Base-by-base conservation (phyloP, 1,140 invertebrate genomes). In the Pseudoatta argentina region DNA sequence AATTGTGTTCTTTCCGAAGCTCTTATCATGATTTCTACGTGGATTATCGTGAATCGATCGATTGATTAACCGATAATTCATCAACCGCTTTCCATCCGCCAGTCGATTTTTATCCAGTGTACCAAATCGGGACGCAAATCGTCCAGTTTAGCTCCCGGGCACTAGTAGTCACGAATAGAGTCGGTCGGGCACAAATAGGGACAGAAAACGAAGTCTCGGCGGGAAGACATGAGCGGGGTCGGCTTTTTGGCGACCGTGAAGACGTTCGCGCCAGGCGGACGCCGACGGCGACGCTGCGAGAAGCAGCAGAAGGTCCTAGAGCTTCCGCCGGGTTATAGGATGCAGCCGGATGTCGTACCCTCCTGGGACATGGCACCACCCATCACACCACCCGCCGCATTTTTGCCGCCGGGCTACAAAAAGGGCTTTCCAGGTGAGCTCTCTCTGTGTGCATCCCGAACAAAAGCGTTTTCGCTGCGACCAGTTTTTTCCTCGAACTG, bases 351-450 rank as follows among this genome's bases (percentile, higher is more conserved):
- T 76, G 95, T 96, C 51, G 96, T 97, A 27, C 96, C 96, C 16
- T 92, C 91, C 81, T 96, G 96, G 96, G 96, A 96, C 76, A 95
- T 95, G 3, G 96, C 94, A 63, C 95, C 96, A 4, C 97, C 97
- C 3, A 97, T 97, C 78, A 97, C 97, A 27, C 97, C 97, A 6
- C 97, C 97, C 16, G 96, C 97, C 2, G 96, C 96, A 44, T 97
- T 97, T 89, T 93, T 97, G 21, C 95, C 96, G 0, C 95, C 96
- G 39, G 96, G 96, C 16, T 96, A 96, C 83, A 96, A 96, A 69
- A 95, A 96, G 81, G 93, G 93, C 44, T 95, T 95, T 79, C 86
- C 92, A 95, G 94, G 94, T 95, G 92, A 94, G 93, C 77, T 61
- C 3, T 63, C 55, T 69, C 34, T 34, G 44, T 12, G 81, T 21